Evolutionary conservation across 2,888 invertebrate genomes (phyloP).

Genomic region (Gastracanthus pulcherrimus): DNA sequence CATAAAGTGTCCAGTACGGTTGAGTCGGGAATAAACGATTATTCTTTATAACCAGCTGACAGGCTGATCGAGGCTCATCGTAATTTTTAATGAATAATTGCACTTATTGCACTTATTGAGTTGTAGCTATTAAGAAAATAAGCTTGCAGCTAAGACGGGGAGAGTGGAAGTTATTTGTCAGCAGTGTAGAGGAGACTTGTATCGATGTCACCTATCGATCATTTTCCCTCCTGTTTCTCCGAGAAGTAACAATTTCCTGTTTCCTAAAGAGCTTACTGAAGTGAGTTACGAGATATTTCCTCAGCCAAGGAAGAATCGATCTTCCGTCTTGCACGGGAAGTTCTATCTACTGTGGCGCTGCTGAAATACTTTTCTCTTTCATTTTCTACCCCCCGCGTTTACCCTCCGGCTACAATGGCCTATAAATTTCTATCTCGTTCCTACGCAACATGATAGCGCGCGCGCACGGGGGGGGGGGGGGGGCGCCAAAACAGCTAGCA

Average conservation of each 20-base stretch:
- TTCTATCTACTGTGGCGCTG: slow-evolving; percentile 64
- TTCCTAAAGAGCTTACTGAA: slow-evolving; percentile 75
- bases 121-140: no score
- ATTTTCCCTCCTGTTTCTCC: slow-evolving; percentile 68
- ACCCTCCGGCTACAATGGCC: neutral
- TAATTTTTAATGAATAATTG: no score
- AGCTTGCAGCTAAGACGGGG: no score
- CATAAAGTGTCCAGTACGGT: no score
- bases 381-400: slow-evolving; percentile 55
- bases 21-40: no score
- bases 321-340: slow-evolving; percentile 67
- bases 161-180: no score
- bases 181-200: no score
- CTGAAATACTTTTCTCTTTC: slow-evolving; percentile 65
- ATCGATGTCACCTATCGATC: slow-evolving; percentile 71
- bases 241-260: slow-evolving; percentile 74
- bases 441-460: neutral
- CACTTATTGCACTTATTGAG: no score
- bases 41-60: no score
- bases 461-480: no score
- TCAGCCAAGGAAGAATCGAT: slow-evolving; percentile 69
- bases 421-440: slow-evolving; percentile 39
- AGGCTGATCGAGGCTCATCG: no score
- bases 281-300: slow-evolving; percentile 75
- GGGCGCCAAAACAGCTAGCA: no score